Base-by-base conservation (phyloP, 2,888 invertebrate genomes). In the Scaptomyza flava region DNA sequence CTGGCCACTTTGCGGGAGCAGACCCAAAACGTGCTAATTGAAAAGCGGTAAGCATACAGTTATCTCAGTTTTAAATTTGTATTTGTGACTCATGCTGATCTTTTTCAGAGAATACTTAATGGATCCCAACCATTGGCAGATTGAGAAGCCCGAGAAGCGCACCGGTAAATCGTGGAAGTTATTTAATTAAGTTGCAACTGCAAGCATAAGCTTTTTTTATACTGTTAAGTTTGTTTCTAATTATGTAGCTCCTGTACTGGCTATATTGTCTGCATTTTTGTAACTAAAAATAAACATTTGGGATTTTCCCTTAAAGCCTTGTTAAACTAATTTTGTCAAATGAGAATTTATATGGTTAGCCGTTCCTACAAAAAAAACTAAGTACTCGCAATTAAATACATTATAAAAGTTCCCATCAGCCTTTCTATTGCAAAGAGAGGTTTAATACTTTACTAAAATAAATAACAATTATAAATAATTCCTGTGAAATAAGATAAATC, bases 111-210 rank as follows among this genome's bases (percentile, higher is more conserved):
- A 94, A 57, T 94, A 94, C 93, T 93, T 94, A 81, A 88, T 94
- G 63, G 89, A 94, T 79, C 93, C 94, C 77, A 90, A 92, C 34
- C 92, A 93, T 52, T 95, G 95, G 95, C 92, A 92, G 47, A 93
- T 95, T 1, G 93, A 94, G 65, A 83, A 87, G 45, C 57, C 83
- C 12, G 80, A 87, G 30, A 83, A 87, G 46, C 70, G 80, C 14
- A 71, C 46, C 47, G 68, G 77, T 0, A 69, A 46, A 61, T 86
- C 83, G 6, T 83, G 83, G 83, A 67, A 61, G 46, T 56, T 88
- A 33, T 86, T 83, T 30, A 73, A 61, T 58, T 87, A 23, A 59
- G 27, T 38, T 4, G 20, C 7, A 12, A 7, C 27, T 33, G 14
- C 20, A 14, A n/a, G 23, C 8, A 23, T 59, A 11, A 33, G 53